Conservation (phyloP, 1,140 invertebrate species). For the Limonius californicus region DNA sequence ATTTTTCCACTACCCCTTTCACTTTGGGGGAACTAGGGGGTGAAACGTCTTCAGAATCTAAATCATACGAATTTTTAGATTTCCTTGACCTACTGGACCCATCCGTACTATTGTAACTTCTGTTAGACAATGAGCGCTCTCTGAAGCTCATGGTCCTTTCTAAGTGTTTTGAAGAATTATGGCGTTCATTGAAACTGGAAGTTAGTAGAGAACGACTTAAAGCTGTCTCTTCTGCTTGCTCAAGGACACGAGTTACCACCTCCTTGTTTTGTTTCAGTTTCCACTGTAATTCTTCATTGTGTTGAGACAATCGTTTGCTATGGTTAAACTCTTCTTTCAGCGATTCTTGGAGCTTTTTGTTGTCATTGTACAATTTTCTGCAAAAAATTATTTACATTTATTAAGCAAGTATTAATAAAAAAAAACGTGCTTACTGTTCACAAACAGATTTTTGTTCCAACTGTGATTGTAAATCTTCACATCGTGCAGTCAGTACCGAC, state of each 20-base stretch:
- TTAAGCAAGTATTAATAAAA: not conserved
- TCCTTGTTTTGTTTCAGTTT: constrained; percentile 74
- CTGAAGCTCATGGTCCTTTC: constrained; percentile 37
- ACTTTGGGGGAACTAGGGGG: constrained; percentile 62
- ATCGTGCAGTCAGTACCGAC: constrained; percentile 57
- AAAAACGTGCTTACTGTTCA: constrained; percentile 58
- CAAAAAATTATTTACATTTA: constrained; percentile 17
- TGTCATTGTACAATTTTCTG: constrained; percentile 58
- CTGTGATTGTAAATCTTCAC: constrained; percentile 66
- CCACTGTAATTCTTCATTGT: constrained; percentile 85
- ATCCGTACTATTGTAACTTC: constrained; percentile 3
- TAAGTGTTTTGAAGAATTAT: constrained; percentile 24
- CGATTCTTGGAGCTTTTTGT: constrained; percentile 65
- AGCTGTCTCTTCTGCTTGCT: constrained; percentile 36
- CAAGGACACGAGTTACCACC: constrained; percentile 50
- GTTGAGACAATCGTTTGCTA: constrained; percentile 69
- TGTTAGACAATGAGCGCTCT: constrained; percentile 25
- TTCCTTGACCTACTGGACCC: constrained; percentile 21
- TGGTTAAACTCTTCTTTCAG: constrained; percentile 70
- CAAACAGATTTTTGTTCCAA: constrained; percentile 55
- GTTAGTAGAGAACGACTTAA: constrained; percentile 37
- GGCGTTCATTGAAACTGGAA: constrained; percentile 42
- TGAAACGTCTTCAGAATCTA: constrained; percentile 43
- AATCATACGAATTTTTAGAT: constrained; percentile 29
- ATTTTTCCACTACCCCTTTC: constrained; percentile 76